Evolutionary conservation across 2,113 vertebrate genomes (phyloP), one percentile per base, ranked within the genome.

Genomic region (Cyanistes caeruleus): DNA sequence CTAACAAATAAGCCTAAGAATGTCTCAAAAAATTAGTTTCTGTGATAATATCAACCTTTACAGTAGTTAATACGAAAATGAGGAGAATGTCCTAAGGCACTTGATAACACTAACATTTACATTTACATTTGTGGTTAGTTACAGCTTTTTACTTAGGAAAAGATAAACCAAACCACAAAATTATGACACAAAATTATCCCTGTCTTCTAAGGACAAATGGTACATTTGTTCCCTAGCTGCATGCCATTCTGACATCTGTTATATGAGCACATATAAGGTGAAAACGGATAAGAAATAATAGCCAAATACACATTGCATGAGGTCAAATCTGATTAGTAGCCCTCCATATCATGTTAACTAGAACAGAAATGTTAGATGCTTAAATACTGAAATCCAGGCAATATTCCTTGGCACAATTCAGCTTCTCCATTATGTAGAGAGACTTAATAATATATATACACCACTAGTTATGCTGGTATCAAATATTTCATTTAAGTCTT

Each of bases 41-140:
- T 74, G 4, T 74, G 25, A 11, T 51, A 24, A 16, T 27, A 72
- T 23, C 2, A 64, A 53, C n/a, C 21, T 52, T 64, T 64, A 19
- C n/a, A 33, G 28, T 3, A 37, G 2, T 16, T 46, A 35, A 44
- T 3, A 85, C 8, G 41, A 91, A 81, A 70, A 62, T 1, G 0
- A 75, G 11, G 4, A 63, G 20, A 68, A 14, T 5, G 2, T 2
- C 16, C 10, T 52, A 52, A 56, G 27, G 15, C 14, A 78, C 2
- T 4, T 56, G n/a, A 16, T 15, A 82, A 5, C 1, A 8, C 3
- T 19, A n/a, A 11, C n/a, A n/a, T n/a, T n/a, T n/a, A n/a, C n/a
- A 20, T 44, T 68, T 64, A 44, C 6, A 23, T 49, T 31, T 92
- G 21, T 76, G 10, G 3, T 11, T 60, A 60, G 8, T 18, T 68